Percentiles rank a stretch among this genome's conserved stretches.
Conservation (phyloP, 1,140 invertebrate species). For the Brachionus sp. region DNA sequence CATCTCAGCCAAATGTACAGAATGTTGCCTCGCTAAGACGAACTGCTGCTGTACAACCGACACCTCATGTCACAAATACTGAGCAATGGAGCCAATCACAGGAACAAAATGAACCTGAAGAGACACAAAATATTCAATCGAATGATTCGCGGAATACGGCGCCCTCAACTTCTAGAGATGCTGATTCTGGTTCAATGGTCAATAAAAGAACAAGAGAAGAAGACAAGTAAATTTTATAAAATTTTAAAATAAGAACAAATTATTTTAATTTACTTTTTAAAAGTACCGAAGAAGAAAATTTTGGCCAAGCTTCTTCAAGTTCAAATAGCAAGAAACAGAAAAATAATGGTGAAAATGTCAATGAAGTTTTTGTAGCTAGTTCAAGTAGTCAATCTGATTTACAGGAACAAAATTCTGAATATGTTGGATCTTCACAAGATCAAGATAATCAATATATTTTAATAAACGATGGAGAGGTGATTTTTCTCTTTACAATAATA, state of each 20-base stretch:
- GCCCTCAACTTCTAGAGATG: neutral
- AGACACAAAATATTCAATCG: neutral
- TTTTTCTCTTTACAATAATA: too few species aligned
- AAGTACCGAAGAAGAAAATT: neutral
- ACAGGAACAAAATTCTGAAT: neutral
- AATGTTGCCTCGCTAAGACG: neutral
- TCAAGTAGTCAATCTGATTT: neutral
- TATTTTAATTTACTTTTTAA: neutral
- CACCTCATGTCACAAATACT: constrained; percentile 1
- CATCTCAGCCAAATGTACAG: neutral
- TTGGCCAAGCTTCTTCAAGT: neutral
- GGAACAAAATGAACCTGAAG: neutral
- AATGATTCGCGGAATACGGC: neutral
- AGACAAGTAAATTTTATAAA: neutral
- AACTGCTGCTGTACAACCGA: constrained; percentile 35
- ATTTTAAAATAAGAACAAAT: neutral
- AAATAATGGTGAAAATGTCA: neutral
- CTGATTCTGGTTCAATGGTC: neutral
- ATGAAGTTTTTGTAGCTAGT: neutral
- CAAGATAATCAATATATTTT: constrained; percentile 12
- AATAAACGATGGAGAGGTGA: neutral
- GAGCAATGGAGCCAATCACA: constrained; percentile 32
- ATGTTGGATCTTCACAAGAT: neutral
- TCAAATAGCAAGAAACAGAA: constrained; percentile 41
- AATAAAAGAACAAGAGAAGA: constrained; percentile 32